Percentiles rank a stretch among this genome's conserved stretches.
phyloP scores from a whole-genome alignment of 1,140 invertebrate species.

The Sitophilus oryzae region DNA sequence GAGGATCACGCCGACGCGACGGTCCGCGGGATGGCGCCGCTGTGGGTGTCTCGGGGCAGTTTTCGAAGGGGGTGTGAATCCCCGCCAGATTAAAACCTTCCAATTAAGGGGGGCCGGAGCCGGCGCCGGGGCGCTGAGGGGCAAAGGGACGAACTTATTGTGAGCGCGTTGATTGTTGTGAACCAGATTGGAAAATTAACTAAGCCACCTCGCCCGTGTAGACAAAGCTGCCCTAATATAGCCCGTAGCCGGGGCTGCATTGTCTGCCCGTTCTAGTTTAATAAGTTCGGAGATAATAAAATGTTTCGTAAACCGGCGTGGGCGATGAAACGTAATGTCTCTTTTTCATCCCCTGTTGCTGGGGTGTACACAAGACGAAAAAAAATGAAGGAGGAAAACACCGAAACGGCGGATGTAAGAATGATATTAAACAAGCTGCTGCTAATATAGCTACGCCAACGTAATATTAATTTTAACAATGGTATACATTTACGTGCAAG shows the following conservation, averaged over 20 bases:
- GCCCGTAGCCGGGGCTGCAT: conserved; percentile 6
- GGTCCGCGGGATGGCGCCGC: neutral
- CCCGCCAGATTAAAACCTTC: conserved; percentile 11
- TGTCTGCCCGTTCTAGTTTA: neutral
- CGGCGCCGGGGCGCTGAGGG: too few relatives aligned
- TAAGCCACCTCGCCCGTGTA: conserved; percentile 9
- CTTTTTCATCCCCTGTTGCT: neutral
- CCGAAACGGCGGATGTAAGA: too few relatives aligned
- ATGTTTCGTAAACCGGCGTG: neutral
- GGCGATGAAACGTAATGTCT: neutral
- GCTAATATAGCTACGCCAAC: too few relatives aligned
- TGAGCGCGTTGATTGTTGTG: conserved; percentile 32
- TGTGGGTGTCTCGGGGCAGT: neutral
- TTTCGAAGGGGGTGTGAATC: neutral
- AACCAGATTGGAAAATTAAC: conserved; percentile 37
- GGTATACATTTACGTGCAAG: too few relatives aligned
- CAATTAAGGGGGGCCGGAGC: conserved; percentile 13
- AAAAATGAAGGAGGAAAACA: too few relatives aligned
- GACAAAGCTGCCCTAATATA: conserved; percentile 15
- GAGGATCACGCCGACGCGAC: neutral
- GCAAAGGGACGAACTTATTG: conserved; percentile 33
- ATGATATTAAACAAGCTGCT: too few relatives aligned
- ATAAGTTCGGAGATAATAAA: neutral
- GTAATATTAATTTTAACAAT: too few relatives aligned
- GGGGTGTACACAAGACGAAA: too few relatives aligned